These are phyloP conservation scores for Drosophila limbata DNA, from an alignment of 2,888 invertebrate genomes.

Conservation along the genomic window DNA sequence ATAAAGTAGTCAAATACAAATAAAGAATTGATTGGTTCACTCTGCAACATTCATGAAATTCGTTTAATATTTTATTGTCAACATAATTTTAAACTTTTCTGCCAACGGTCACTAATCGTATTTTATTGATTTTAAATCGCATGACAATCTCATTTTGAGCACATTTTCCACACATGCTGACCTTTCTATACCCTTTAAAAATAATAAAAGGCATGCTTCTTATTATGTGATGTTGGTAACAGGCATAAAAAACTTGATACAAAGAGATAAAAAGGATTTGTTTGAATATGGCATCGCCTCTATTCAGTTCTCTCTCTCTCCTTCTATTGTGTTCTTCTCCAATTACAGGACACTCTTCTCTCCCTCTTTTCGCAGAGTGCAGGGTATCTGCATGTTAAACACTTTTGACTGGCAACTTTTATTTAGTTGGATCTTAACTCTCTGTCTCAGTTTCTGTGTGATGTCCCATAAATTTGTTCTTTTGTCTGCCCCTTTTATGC, in stretches of 20 bases:
- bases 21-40: slow-evolving; percentile 1
- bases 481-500: slow-evolving; percentile 59
- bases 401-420: neutral
- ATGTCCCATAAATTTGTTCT: slow-evolving; percentile 56
- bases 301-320: too few relatives aligned
- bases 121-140: slow-evolving; percentile 70
- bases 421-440: slow-evolving; percentile 8
- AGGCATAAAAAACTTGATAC: neutral
- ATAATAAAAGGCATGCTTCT: rapidly evolving
- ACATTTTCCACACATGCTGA: slow-evolving; percentile 4
- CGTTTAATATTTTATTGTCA: slow-evolving; percentile 7
- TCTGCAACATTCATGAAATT: slow-evolving; percentile 14
- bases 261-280: too few relatives aligned
- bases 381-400: neutral
- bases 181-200: slow-evolving; percentile 3
- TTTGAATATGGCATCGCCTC: too few relatives aligned
- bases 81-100: neutral
- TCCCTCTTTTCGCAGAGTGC: neutral
- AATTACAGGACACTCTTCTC: too few relatives aligned
- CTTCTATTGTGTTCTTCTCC: too few relatives aligned
- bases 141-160: slow-evolving; percentile 45
- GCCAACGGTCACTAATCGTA: slow-evolving; percentile 36
- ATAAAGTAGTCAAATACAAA: neutral
- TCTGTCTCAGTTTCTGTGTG: slow-evolving; percentile 20
- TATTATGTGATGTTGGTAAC: neutral